A percentile compares a stretch with the other conserved stretches of the same genome.
Evolutionary conservation across 2,113 vertebrate genomes (phyloP).

Genomic region (human (Homo sapiens)): DNA sequence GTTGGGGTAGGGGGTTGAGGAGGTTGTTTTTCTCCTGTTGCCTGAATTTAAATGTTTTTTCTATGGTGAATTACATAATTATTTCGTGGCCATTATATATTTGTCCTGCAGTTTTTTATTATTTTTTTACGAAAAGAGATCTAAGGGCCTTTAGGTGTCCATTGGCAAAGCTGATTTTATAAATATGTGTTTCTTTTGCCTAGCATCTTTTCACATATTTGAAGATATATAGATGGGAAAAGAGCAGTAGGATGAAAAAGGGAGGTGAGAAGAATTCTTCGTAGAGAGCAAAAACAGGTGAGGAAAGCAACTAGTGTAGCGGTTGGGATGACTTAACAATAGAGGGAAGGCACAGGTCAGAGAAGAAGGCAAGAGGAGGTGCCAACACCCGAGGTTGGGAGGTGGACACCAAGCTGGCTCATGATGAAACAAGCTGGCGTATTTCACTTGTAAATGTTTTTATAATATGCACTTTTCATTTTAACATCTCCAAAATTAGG

Average conservation of each 20-base stretch:
- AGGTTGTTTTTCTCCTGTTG: not conserved
- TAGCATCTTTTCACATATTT: not conserved
- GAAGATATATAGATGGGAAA: not conserved
- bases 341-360: not conserved
- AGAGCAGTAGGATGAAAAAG: not conserved
- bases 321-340: not conserved
- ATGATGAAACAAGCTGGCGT: not conserved
- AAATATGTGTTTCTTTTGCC: not conserved
- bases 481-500: not conserved
- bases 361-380: not conserved
- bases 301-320: not conserved
- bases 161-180: slow-evolving; percentile 28
- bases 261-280: not conserved
- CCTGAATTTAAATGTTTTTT: not conserved
- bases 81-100: not conserved
- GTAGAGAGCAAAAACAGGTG: not conserved
- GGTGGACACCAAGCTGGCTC: not conserved
- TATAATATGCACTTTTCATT: not conserved
- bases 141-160: not conserved
- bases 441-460: not conserved
- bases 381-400: too few relatives aligned
- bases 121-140: not conserved
- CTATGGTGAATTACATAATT: not conserved
- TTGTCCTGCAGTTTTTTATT: not conserved
- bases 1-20: not conserved